phyloP scores from a whole-genome alignment of 2,113 vertebrate species.

The Struthio camelus region DNA sequence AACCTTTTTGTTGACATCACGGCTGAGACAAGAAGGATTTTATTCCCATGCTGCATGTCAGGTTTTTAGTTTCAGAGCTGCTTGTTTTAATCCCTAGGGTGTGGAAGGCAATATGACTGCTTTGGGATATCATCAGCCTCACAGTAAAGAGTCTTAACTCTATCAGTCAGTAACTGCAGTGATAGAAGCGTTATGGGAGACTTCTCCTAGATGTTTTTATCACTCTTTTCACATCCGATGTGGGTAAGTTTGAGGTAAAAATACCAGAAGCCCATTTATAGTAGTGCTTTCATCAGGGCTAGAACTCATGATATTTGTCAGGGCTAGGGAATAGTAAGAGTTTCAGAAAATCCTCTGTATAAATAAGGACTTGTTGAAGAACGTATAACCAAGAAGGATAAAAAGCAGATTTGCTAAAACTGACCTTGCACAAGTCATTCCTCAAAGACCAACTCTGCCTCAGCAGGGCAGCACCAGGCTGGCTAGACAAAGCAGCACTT shows the following conservation, averaged over 20 bases:
- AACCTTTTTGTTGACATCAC: not conserved
- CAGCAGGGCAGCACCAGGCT: conserved; percentile 34
- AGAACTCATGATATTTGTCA: not conserved
- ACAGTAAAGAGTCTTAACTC: not conserved
- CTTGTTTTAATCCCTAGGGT: not conserved
- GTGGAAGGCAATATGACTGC: not conserved
- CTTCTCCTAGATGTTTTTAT: not conserved
- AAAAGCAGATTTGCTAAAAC: conserved; percentile 49
- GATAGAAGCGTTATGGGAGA: not conserved
- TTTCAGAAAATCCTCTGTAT: not conserved
- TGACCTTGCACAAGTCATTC: conserved; percentile 20
- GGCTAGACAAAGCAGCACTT: conserved; percentile 55
- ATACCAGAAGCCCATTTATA: not conserved
- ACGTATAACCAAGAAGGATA: conserved; percentile 13
- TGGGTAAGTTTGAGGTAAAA: not conserved
- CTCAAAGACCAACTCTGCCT: conserved; percentile 32
- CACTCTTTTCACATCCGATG: not conserved
- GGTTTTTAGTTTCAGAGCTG: conserved; percentile 4
- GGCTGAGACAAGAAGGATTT: not conserved
- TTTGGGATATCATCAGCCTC: not conserved
- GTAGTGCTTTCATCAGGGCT: not conserved
- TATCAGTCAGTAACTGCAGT: not conserved
- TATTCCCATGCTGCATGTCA: not conserved
- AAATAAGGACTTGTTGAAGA: conserved; percentile 45
- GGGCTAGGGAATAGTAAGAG: not conserved